phyloP scores from a whole-genome alignment of 1,140 invertebrate genomes.

The Drosophila burlai region DNA sequence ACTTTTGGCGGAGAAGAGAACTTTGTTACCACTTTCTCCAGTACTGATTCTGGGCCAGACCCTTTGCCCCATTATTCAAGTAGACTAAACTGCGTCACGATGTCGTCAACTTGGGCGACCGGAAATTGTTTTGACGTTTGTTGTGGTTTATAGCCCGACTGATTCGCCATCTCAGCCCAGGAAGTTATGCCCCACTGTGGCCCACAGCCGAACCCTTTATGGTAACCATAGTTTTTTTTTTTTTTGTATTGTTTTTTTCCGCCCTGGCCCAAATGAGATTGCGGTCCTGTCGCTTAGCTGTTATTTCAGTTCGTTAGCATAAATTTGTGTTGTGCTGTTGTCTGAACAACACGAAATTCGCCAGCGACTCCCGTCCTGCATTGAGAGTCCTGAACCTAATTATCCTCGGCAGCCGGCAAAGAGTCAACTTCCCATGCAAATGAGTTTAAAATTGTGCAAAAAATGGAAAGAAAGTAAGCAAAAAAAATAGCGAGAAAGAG shows the following conservation, averaged over 20 bases:
- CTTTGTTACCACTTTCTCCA: constrained; percentile 8
- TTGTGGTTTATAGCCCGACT: constrained; percentile 62
- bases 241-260: neutral
- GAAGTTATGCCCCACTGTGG: constrained; percentile 20
- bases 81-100: constrained; percentile 26
- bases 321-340: constrained; percentile 32
- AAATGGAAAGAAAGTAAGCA: neutral
- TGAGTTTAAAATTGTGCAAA: constrained; percentile 53
- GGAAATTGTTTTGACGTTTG: constrained; percentile 73
- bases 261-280: constrained; percentile 35
- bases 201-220: constrained; percentile 24
- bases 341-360: constrained; percentile 30
- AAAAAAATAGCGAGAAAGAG: constrained; percentile 8
- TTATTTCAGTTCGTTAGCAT: constrained; percentile 53
- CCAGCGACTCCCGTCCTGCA: constrained; percentile 9
- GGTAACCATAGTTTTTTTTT: constrained; percentile 17
- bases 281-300: constrained; percentile 42
- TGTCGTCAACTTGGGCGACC: constrained; percentile 43
- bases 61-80: constrained; percentile 10
- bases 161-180: constrained; percentile 39
- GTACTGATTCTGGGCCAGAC: neutral
- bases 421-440: constrained; percentile 57
- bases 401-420: constrained; percentile 18
- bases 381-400: constrained; percentile 54
- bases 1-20: constrained; percentile 1